These are phyloP conservation scores for Panopea generosa DNA, from an alignment of 2,888 invertebrate species.

Conservation along the genomic window DNA sequence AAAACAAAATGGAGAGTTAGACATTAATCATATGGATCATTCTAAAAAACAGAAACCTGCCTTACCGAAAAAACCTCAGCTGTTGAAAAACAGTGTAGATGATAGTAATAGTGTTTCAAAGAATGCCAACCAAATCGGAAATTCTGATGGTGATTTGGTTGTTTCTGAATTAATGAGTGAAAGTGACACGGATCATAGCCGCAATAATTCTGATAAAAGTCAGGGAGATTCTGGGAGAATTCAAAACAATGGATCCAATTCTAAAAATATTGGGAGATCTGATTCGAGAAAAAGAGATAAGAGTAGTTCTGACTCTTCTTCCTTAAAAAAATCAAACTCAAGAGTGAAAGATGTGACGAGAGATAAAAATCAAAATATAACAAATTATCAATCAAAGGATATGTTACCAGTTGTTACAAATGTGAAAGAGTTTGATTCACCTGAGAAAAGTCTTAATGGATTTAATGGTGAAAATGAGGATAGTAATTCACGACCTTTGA, in stretches of 20 bases:
- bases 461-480: constrained; percentile 1
- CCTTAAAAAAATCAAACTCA: constrained; percentile 10
- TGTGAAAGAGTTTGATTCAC: no score
- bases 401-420: no score
- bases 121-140: not conserved
- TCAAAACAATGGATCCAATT: constrained; percentile 11
- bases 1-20: not conserved
- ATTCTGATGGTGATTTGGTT: constrained; percentile 35
- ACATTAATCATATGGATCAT: constrained; percentile 21
- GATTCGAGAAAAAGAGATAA: constrained; percentile 25
- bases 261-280: constrained; percentile 12
- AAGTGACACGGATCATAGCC: constrained; percentile 42
- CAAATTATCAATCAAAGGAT: constrained; percentile 3
- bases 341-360: constrained; percentile 10
- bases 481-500: not conserved
- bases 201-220: constrained; percentile 38
- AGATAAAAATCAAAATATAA: constrained; percentile 63
- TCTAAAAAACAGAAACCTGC: constrained; percentile 59
- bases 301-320: constrained; percentile 17
- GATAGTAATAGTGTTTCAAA: not conserved
- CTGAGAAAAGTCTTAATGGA: constrained; percentile 4
- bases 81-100: not conserved
- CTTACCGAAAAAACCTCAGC: constrained; percentile 62
- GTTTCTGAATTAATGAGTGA: constrained; percentile 57
- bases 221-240: constrained; percentile 14